These are phyloP conservation scores for Paracyclopina nana DNA, from an alignment of 1,140 invertebrate genomes.

Conservation along the genomic window DNA sequence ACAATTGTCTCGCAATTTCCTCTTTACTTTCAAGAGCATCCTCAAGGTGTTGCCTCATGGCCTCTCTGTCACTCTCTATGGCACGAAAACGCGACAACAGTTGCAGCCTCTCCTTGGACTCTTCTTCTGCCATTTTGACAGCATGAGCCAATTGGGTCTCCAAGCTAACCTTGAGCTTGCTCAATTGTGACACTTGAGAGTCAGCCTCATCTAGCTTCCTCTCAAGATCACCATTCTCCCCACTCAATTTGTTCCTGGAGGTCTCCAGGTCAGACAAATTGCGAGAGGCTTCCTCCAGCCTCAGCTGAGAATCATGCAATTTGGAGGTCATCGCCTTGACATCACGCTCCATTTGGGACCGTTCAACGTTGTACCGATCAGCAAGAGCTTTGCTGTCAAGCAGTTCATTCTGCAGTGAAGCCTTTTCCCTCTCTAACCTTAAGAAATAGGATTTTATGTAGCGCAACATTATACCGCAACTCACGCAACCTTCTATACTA, in stretches of 20 bases:
- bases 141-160: constrained; percentile 90
- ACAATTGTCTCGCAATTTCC: constrained; percentile 70
- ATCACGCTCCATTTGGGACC: constrained; percentile 83
- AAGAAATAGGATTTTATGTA: no score
- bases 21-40: constrained; percentile 51
- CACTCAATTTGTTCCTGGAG: constrained; percentile 85
- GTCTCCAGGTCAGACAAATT: constrained; percentile 85
- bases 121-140: constrained; percentile 88
- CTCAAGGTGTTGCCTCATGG: constrained; percentile 39
- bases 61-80: background rate
- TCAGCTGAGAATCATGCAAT: constrained; percentile 78
- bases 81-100: background rate
- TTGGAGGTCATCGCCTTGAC: constrained; percentile 85
- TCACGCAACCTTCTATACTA: no score
- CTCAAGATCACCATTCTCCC: constrained; percentile 83
- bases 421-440: background rate
- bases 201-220: constrained; percentile 93
- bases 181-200: constrained; percentile 82
- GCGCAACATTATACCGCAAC: no score
- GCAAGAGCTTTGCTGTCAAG: background rate
- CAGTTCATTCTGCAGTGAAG: background rate
- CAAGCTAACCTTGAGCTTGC: constrained; percentile 88
- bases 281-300: constrained; percentile 85
- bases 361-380: background rate
- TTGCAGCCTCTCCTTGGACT: constrained; percentile 26